Percentiles rank a stretch among this genome's conserved stretches.
Conservation (phyloP, 1,140 invertebrate species). For the Hylyphantes graminicola region DNA sequence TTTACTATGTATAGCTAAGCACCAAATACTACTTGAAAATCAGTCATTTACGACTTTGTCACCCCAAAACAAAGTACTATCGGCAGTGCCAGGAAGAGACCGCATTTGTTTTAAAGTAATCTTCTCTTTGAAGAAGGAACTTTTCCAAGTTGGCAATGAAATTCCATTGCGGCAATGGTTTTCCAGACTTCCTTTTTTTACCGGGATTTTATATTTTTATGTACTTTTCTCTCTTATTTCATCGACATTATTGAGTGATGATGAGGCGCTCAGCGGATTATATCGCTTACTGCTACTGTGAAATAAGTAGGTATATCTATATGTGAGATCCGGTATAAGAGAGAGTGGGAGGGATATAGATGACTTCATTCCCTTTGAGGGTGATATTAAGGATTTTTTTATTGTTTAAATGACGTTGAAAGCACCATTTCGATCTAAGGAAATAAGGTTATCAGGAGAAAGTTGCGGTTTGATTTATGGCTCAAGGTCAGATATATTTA, state of each 20-base stretch:
- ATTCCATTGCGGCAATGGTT: conserved; percentile 34
- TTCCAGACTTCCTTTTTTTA: conserved; percentile 34
- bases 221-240: conserved; percentile 24
- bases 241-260: conserved; percentile 52
- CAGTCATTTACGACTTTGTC: too few species aligned
- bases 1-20: too few species aligned
- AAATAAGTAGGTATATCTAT: conserved; percentile 36
- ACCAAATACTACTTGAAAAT: too few species aligned
- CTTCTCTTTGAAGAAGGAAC: conserved; percentile 26
- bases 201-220: neutral
- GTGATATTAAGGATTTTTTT: conserved; percentile 45
- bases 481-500: too few species aligned
- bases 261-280: conserved; percentile 43
- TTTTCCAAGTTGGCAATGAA: conserved; percentile 34
- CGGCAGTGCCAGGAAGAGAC: conserved; percentile 13
- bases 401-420: conserved; percentile 26
- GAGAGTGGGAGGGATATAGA: conserved; percentile 4
- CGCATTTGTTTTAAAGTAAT: conserved; percentile 57
- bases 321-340: conserved; percentile 18
- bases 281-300: conserved; percentile 34
- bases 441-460: neutral
- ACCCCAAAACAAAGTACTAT: neutral
- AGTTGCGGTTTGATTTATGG: too few species aligned
- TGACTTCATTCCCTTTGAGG: conserved; percentile 40
- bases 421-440: conserved; percentile 12